These are phyloP conservation scores for Perca schrenkii DNA, from an alignment of 2,113 vertebrate species.

Conservation along the genomic window DNA sequence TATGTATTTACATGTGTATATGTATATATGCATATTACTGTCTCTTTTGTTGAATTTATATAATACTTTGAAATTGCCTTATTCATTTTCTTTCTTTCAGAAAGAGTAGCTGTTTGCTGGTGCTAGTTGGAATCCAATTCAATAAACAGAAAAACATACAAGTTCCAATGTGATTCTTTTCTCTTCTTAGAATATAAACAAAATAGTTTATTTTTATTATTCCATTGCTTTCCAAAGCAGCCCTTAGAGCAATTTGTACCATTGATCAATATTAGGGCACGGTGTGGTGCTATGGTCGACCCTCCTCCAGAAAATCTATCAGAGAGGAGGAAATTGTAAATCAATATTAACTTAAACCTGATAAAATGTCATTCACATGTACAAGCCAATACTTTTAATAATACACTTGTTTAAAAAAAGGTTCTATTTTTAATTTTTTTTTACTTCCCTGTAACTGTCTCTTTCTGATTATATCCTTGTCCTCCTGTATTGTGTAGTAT, in stretches of 20 bases:
- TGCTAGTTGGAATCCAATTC: neutral
- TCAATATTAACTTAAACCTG: neutral
- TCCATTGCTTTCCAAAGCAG: neutral
- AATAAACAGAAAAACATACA: neutral
- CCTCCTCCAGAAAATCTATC: neutral
- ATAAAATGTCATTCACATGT: neutral
- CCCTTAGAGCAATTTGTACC: neutral
- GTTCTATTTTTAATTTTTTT: no score
- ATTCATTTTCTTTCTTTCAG: neutral
- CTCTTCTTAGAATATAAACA: neutral
- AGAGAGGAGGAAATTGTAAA: neutral
- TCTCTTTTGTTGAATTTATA: neutral
- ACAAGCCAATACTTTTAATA: neutral
- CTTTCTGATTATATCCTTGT: neutral
- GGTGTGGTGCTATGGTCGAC: neutral
- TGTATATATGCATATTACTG: neutral
- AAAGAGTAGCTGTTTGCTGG: neutral
- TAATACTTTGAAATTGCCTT: neutral
- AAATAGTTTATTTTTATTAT: neutral
- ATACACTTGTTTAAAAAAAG: neutral
- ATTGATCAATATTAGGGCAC: neutral
- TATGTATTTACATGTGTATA: neutral
- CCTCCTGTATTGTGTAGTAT: neutral
- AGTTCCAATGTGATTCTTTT: neutral
- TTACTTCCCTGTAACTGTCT: neutral